These are phyloP conservation scores for Pygoscelis adeliae DNA, from an alignment of 2,113 vertebrate genomes.

Conservation along the genomic window DNA sequence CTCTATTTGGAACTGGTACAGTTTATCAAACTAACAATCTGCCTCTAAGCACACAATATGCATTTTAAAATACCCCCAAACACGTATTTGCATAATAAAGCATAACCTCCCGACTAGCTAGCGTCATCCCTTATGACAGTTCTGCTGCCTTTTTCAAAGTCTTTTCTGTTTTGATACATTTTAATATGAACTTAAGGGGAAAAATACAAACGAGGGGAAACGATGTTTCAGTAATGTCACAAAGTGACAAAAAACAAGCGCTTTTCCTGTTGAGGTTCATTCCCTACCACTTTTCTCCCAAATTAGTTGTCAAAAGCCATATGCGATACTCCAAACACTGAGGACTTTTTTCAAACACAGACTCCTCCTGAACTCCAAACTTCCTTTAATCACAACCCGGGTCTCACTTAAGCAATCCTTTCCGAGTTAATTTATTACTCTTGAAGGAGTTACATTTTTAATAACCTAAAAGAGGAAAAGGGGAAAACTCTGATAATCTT, in stretches of 20 bases:
- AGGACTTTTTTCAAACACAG: conserved; percentile 1
- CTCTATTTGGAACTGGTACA: background rate
- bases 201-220: conserved; percentile 18
- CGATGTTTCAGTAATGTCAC: background rate
- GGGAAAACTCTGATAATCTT: conserved; percentile 26
- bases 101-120: background rate
- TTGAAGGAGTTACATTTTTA: conserved; percentile 59
- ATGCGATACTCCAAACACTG: background rate
- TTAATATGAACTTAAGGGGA: background rate
- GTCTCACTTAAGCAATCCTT: conserved; percentile 14
- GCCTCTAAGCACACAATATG: background rate
- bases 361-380: conserved; percentile 8
- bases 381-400: conserved; percentile 29
- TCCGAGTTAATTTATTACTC: conserved; percentile 20
- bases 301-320: conserved; percentile 29
- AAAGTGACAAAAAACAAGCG: conserved; percentile 35
- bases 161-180: conserved; percentile 26
- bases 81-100: conserved; percentile 16
- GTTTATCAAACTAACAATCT: background rate
- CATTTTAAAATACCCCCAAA: background rate
- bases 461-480: conserved; percentile 42
- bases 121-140: background rate
- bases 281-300: conserved; percentile 10
- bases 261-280: conserved; percentile 35
- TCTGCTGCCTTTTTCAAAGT: conserved; percentile 18